These are phyloP conservation scores for Megaceryle torquata DNA, from an alignment of 2,113 vertebrate species.

Conservation along the genomic window DNA sequence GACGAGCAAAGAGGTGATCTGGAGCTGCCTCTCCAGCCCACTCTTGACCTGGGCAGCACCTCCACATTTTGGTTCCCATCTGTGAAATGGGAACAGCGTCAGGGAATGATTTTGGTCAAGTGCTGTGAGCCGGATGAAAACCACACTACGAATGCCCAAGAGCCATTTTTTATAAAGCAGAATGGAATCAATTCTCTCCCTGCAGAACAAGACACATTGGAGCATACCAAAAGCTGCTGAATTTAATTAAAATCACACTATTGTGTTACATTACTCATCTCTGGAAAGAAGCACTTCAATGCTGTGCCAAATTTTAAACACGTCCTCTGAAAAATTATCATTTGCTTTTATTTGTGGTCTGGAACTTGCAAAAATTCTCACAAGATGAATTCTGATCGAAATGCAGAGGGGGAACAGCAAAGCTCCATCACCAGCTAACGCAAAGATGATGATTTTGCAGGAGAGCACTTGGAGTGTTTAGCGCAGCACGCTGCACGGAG, in stretches of 20 bases:
- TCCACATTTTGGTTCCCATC: background rate
- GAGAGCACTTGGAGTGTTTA: background rate
- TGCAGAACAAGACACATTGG: background rate
- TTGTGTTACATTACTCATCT: constrained; percentile 41
- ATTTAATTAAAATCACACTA: constrained; percentile 39
- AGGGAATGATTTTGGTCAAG: background rate
- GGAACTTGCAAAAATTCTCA: background rate
- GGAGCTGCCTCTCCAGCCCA: background rate
- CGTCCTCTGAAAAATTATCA: background rate
- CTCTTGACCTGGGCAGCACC: background rate
- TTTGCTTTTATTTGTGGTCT: constrained; percentile 28
- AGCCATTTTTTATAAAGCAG: background rate
- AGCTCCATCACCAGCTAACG: background rate
- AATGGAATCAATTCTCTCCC: background rate
- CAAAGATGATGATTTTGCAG: background rate
- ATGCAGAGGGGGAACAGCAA: background rate
- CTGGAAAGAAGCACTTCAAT: constrained; percentile 13
- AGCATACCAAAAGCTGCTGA: constrained; percentile 47
- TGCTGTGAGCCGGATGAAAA: background rate
- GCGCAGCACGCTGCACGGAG: background rate
- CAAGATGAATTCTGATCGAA: constrained; percentile 7
- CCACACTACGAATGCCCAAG: background rate
- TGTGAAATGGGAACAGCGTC: background rate
- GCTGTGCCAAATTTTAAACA: background rate
- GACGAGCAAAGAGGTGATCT: background rate